These are phyloP conservation scores for Geococcyx californianus DNA, from an alignment of 2,113 vertebrate species.

Conservation along the genomic window DNA sequence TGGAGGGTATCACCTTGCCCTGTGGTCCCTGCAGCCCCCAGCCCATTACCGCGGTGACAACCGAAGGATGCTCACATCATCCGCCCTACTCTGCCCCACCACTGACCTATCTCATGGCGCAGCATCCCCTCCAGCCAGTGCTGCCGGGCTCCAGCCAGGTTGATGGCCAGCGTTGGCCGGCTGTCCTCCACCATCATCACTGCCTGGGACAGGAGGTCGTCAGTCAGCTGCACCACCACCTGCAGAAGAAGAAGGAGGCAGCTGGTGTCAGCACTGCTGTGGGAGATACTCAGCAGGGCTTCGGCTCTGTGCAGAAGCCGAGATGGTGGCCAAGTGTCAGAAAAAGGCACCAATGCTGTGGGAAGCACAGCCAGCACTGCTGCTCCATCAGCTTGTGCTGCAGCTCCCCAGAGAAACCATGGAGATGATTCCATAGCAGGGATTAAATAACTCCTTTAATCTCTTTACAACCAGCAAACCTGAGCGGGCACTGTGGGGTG, in stretches of 20 bases:
- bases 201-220: slow-evolving; percentile 94
- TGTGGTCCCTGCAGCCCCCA: neutral
- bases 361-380: neutral
- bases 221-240: slow-evolving; percentile 94
- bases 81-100: neutral
- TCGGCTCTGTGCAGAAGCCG: neutral
- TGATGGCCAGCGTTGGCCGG: slow-evolving; percentile 93
- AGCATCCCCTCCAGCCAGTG: slow-evolving; percentile 98
- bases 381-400: neutral
- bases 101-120: slow-evolving; percentile 93
- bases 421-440: neutral
- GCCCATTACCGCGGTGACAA: rapidly evolving
- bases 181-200: slow-evolving; percentile 97
- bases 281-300: rapidly evolving
- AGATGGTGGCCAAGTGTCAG: neutral
- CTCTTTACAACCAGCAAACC: neutral
- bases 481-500: neutral
- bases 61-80: neutral
- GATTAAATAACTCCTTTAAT: neutral
- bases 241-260: slow-evolving; percentile 42
- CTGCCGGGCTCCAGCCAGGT: slow-evolving; percentile 91
- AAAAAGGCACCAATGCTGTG: rapidly evolving
- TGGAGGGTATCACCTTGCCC: neutral
- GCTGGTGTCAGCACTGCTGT: rapidly evolving
- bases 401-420: neutral